Conservation (phyloP, 2,113 vertebrate species). For the Cinclus mexicanus region DNA sequence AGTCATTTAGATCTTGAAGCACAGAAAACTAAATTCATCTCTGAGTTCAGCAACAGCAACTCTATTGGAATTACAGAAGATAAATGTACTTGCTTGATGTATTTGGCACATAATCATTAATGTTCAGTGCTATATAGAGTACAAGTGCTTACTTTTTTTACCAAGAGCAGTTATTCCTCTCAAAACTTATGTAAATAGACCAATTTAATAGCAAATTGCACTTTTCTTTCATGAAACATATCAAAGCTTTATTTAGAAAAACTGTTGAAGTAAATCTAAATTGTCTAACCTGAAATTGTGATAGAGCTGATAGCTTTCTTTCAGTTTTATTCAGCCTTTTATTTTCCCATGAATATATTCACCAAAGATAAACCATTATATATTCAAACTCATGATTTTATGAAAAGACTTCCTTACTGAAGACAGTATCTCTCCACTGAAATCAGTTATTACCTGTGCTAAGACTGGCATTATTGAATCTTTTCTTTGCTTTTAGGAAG, state of each 20-base stretch:
- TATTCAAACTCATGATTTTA: background rate
- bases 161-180: background rate
- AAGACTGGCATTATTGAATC: background rate
- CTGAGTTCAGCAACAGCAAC: background rate
- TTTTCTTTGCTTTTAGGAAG: background rate
- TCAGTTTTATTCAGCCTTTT: constrained; percentile 24
- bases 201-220: constrained; percentile 2
- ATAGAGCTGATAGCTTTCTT: constrained; percentile 28
- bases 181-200: constrained; percentile 37
- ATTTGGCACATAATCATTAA: constrained; percentile 17
- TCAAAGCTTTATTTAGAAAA: constrained; percentile 41
- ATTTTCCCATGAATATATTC: constrained; percentile 11
- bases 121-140: background rate
- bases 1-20: background rate
- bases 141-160: constrained; percentile 6
- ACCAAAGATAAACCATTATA: constrained; percentile 16
- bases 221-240: constrained; percentile 25
- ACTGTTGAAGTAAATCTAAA: constrained; percentile 34
- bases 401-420: background rate
- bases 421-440: background rate
- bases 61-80: background rate
- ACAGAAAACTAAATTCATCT: background rate
- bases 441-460: background rate
- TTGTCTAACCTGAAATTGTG: constrained; percentile 42
- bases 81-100: background rate